These are phyloP conservation scores for Anarrhichthys ocellatus DNA, from an alignment of 2,113 vertebrate genomes.

Conservation along the genomic window DNA sequence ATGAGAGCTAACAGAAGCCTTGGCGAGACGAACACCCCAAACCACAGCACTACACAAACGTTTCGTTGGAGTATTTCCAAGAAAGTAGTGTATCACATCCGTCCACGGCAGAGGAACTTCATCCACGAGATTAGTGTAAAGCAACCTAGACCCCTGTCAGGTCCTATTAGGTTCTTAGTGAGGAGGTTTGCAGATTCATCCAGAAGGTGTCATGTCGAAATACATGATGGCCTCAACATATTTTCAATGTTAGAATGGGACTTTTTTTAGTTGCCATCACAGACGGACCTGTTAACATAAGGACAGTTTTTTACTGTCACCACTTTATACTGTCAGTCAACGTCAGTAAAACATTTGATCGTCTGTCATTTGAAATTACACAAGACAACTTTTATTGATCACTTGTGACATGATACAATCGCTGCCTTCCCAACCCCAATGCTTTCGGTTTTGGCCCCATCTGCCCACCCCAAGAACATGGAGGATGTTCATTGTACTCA, in stretches of 20 bases:
- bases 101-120: conserved; percentile 39
- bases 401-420: background rate
- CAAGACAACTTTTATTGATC: background rate
- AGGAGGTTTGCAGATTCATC: conserved; percentile 25
- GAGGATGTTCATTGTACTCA: background rate
- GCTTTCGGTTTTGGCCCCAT: background rate
- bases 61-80: conserved; percentile 23
- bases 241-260: background rate
- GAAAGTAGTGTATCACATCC: conserved; percentile 47
- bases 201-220: conserved; percentile 36
- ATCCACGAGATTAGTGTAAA: conserved; percentile 61
- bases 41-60: conserved; percentile 21
- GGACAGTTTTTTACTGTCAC: background rate
- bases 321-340: background rate
- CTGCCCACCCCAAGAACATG: background rate
- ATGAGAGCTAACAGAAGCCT: conserved; percentile 59
- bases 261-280: background rate
- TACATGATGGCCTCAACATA: conserved; percentile 20
- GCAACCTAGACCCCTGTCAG: conserved; percentile 43
- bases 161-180: conserved; percentile 39
- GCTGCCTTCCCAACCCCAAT: no score
- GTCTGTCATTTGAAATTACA: background rate
- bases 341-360: background rate
- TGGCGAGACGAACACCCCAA: conserved; percentile 16
- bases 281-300: background rate